A percentile compares a stretch with the other conserved stretches of the same genome.
phyloP scores from a whole-genome alignment of 1,140 invertebrate genomes.

The Thaumatotibia leucotreta region DNA sequence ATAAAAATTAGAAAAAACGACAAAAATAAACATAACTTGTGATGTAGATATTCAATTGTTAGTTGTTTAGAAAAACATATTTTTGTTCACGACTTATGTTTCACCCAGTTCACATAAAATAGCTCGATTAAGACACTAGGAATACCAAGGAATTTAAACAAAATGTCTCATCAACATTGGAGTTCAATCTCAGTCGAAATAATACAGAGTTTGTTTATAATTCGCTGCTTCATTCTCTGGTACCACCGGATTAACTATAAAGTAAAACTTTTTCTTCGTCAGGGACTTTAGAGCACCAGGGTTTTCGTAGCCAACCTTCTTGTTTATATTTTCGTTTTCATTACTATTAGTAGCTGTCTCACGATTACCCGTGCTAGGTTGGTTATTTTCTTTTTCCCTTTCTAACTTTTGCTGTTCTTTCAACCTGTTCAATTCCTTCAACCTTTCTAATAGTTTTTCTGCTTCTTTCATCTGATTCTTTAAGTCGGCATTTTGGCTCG shows the following conservation, averaged over 20 bases:
- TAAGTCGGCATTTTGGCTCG: neutral
- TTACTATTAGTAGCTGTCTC: neutral
- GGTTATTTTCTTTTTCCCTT: neutral
- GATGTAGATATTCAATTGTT: too few species aligned
- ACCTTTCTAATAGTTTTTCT: neutral
- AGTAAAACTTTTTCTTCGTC: conserved; percentile 28
- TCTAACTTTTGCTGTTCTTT: conserved; percentile 6
- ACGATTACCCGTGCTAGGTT: neutral
- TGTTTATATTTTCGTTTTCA: neutral
- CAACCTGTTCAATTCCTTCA: neutral
- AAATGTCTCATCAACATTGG: too few species aligned
- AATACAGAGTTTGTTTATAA: conserved; percentile 27
- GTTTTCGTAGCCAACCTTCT: neutral
- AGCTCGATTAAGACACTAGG: too few species aligned
- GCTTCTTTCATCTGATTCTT: conserved; percentile 7
- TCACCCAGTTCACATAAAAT: too few species aligned
- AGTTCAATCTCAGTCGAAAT: conserved; percentile 18
- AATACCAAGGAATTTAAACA: too few species aligned
- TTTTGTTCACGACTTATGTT: too few species aligned
- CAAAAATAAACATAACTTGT: too few species aligned
- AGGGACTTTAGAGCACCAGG: conserved; percentile 13
- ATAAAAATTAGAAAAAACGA: too few species aligned
- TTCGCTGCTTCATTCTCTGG: conserved; percentile 22
- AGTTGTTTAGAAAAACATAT: too few species aligned
- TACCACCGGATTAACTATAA: conserved; percentile 32